These are phyloP conservation scores for Aphelenchoides fujianensis DNA, from an alignment of 1,140 invertebrate species.

Conservation along the genomic window DNA sequence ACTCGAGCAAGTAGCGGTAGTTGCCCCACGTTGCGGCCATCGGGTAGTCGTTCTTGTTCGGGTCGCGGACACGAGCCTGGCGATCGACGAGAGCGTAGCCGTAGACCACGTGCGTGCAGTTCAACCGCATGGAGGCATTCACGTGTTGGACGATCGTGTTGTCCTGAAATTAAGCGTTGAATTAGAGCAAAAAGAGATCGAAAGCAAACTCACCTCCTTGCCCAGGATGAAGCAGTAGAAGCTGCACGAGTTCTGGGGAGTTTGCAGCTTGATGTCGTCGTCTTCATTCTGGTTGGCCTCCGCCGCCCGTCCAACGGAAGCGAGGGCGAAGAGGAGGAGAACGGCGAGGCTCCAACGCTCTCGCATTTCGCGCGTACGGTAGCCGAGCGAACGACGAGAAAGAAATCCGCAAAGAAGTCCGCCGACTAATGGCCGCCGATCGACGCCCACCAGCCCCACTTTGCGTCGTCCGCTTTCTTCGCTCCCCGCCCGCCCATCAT, in stretches of 20 bases:
- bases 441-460: no score
- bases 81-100: conserved; percentile 18
- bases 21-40: background rate
- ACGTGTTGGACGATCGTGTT: background rate
- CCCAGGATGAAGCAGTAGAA: conserved; percentile 15
- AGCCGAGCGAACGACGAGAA: no score
- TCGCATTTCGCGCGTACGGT: no score
- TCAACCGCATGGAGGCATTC: background rate
- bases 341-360: background rate
- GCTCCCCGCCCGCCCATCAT: no score
- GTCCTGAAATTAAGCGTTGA: conserved; percentile 15
- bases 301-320: background rate
- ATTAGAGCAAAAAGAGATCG: no score
- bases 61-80: background rate
- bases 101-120: conserved; percentile 21
- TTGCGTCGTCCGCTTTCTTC: no score
- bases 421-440: no score
- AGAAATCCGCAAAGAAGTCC: no score
- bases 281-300: background rate
- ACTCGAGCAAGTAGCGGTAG: conserved; percentile 14
- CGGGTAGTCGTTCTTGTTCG: background rate
- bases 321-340: background rate
- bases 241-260: background rate
- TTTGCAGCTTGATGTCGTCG: background rate
- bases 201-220: conserved; percentile 12